Conservation (phyloP, 2,888 invertebrate species). For the Lomographa bimaculata region DNA sequence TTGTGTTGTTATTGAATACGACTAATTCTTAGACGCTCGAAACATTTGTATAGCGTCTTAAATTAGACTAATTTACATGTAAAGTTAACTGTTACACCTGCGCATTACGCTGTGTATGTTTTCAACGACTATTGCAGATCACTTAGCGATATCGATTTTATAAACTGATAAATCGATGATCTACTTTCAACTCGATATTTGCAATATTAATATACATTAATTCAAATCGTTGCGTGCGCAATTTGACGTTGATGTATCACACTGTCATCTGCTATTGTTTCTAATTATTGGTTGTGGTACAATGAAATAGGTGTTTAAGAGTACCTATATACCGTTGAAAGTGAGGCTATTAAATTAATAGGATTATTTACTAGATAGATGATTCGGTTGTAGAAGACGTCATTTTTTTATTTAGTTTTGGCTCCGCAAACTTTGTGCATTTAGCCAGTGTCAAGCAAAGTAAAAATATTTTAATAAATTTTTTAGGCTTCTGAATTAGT, state of each 20-base stretch:
- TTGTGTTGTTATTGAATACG: no score
- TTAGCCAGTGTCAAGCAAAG: no score
- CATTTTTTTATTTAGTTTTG: no score
- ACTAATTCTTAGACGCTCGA: no score
- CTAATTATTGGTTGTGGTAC: constrained; percentile 19
- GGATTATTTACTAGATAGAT: not conserved
- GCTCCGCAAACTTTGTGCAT: no score
- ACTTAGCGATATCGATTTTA: constrained; percentile 31
- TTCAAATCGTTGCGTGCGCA: constrained; percentile 34
- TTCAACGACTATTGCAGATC: constrained; percentile 35
- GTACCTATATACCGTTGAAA: not conserved
- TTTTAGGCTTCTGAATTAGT: no score
- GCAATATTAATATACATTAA: constrained; percentile 33
- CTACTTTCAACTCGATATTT: constrained; percentile 40
- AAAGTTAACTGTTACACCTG: constrained; percentile 41
- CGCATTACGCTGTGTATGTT: constrained; percentile 26
- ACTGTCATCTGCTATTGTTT: constrained; percentile 18
- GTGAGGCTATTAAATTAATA: not conserved
- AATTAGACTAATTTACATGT: constrained; percentile 33
- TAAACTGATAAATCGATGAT: constrained; percentile 41
- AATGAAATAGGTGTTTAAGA: constrained; percentile 1
- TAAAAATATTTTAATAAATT: no score
- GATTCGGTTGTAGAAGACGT: no score
- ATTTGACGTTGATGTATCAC: constrained; percentile 14
- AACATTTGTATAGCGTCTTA: no score